Evolutionary conservation across 2,888 invertebrate species (phyloP).

Genomic region (Temnothorax unifasciatus): DNA sequence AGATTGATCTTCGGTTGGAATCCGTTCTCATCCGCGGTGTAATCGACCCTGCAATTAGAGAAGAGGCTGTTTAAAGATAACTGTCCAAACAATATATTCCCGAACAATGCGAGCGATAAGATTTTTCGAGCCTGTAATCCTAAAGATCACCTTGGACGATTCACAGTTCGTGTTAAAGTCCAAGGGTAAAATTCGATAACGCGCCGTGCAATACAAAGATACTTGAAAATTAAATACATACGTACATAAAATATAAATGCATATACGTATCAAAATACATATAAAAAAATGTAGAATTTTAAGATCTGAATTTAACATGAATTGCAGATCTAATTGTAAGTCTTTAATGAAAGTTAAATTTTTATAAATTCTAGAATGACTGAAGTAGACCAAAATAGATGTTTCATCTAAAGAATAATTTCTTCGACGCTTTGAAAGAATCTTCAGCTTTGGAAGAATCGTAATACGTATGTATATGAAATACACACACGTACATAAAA

Average conservation of each 20-base stretch:
- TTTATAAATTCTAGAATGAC: neutral
- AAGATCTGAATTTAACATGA: neutral
- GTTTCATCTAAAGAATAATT: neutral
- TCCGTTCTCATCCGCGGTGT: constrained; percentile 84
- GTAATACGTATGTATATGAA: neutral
- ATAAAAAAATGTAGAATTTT: neutral
- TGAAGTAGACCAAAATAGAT: neutral
- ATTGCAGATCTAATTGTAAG: neutral
- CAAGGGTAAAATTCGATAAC: neutral
- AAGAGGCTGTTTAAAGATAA: neutral
- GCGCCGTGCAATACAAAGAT: neutral
- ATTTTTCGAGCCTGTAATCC: neutral
- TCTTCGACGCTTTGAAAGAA: neutral
- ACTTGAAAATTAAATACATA: neutral
- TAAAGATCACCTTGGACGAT: neutral
- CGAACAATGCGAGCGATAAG: no score
- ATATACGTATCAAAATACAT: neutral
- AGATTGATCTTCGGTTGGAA: constrained; percentile 84
- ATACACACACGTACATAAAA: neutral
- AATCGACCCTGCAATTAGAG: constrained; percentile 81
- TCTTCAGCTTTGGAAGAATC: neutral
- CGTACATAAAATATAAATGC: no score
- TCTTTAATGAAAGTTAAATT: constrained; percentile 3
- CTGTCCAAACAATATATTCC: no score
- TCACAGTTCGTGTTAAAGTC: neutral